phyloP scores from a whole-genome alignment of 2,797 vertebrate species.

The Oreochromis mossambicus region DNA sequence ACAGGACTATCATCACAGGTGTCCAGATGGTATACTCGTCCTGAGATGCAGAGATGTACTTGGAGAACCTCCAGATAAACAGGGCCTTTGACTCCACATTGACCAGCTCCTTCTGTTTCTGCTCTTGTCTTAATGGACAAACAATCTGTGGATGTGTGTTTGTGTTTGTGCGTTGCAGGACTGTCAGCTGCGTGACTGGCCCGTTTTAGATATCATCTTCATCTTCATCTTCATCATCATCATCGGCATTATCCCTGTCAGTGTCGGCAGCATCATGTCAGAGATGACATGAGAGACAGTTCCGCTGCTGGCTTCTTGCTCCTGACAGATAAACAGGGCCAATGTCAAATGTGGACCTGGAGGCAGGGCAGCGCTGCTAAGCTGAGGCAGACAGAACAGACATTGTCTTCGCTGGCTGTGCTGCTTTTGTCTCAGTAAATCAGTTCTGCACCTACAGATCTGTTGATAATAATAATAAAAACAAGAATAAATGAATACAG shows the following conservation, averaged over 20 bases:
- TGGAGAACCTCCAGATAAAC: conserved; percentile 13
- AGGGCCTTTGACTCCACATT: background rate
- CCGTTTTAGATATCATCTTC: conserved; percentile 6
- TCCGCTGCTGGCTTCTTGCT: background rate
- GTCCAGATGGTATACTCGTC: conserved; percentile 9
- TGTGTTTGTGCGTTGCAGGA: background rate
- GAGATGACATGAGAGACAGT: conserved; percentile 26
- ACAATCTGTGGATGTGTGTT: background rate
- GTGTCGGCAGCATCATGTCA: conserved; percentile 35
- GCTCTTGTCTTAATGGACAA: background rate
- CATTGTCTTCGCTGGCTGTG: conserved; percentile 26
- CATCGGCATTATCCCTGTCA: background rate
- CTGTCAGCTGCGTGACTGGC: conserved; percentile 15
- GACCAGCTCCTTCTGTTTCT: conserved; percentile 23
- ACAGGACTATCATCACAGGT: conserved; percentile 19
- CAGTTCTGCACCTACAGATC: background rate
- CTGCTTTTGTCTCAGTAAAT: background rate
- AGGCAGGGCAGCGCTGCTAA: background rate
- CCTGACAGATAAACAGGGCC: conserved; percentile 22
- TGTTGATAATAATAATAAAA: background rate
- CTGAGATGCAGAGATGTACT: background rate
- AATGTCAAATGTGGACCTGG: background rate
- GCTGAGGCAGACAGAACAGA: conserved; percentile 42
- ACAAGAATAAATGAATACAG: background rate
- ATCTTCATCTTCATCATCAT: background rate